These are phyloP conservation scores for Trypoxylon attenuatum DNA, from an alignment of 2,888 invertebrate species.

Conservation along the genomic window DNA sequence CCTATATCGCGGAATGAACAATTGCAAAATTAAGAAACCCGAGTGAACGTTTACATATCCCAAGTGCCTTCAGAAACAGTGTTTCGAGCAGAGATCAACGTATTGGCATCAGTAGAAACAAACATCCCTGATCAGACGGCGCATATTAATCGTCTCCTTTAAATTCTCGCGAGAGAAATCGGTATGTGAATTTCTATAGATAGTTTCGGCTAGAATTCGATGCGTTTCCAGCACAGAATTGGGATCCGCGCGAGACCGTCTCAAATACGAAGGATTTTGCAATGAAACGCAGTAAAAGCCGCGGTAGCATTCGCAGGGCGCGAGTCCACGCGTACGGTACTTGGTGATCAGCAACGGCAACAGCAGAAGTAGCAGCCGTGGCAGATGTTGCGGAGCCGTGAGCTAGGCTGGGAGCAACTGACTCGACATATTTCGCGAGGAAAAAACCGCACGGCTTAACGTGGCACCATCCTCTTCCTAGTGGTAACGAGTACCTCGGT, in stretches of 20 bases:
- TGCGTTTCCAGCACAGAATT: conserved; percentile 28
- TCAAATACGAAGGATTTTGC: conserved; percentile 53
- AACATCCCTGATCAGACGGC: not conserved
- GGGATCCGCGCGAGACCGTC: conserved; percentile 52
- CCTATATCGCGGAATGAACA: no score
- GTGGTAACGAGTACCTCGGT: conserved; percentile 50
- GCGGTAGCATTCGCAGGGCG: no score
- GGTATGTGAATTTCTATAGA: not conserved
- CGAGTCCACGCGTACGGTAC: conserved; percentile 43
- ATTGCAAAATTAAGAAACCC: not conserved
- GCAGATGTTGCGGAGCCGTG: conserved; percentile 60
- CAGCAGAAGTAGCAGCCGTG: not conserved
- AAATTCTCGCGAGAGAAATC: conserved; percentile 25
- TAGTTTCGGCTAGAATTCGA: conserved; percentile 5
- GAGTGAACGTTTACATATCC: no score
- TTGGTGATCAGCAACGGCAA: conserved; percentile 51
- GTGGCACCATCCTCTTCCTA: conserved; percentile 59
- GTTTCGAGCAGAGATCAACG: not conserved
- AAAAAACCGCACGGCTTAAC: conserved; percentile 37
- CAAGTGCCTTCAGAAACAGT: no score
- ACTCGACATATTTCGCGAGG: conserved; percentile 65
- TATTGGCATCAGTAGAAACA: not conserved
- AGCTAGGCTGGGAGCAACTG: conserved; percentile 56
- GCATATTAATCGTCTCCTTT: not conserved
- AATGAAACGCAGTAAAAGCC: conserved; percentile 54